A percentile compares a stretch with the other conserved stretches of the same genome.
Evolutionary conservation across 2,797 vertebrate genomes (phyloP).

Genomic region (Dallia pectoralis): DNA sequence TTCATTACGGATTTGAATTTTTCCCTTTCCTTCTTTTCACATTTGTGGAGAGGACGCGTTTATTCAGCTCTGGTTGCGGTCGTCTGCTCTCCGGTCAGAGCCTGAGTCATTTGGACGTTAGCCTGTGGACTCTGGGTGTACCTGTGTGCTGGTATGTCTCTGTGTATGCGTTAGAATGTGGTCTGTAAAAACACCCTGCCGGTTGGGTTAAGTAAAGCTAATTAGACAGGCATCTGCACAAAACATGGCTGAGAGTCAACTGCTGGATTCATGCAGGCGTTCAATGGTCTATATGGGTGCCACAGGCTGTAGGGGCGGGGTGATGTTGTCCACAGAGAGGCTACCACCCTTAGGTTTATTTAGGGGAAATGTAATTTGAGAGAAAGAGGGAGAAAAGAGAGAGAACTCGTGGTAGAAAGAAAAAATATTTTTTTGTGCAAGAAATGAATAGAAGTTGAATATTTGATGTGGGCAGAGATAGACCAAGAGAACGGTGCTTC

Average conservation of each 20-base stretch:
- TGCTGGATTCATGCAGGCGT: constrained; percentile 37
- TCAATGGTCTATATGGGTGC: constrained; percentile 51
- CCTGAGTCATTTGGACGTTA: constrained; percentile 16
- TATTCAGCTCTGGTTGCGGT: constrained; percentile 17
- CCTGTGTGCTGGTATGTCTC: constrained; percentile 20
- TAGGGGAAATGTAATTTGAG: neutral
- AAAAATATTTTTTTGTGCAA: neutral
- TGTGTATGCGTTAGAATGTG: constrained; percentile 15
- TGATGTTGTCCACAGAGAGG: neutral
- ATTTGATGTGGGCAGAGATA: neutral
- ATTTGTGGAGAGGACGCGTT: constrained; percentile 26
- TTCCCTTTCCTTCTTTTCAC: constrained; percentile 15
- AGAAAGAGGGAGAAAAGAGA: neutral
- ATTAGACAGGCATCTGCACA: constrained; percentile 49
- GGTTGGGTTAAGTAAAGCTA: constrained; percentile 53
- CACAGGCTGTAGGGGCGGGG: constrained; percentile 39
- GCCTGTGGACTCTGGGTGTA: constrained; percentile 7
- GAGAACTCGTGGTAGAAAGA: neutral
- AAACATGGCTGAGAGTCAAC: constrained; percentile 34
- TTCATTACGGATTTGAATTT: constrained; percentile 27
- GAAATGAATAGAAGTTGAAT: no score
- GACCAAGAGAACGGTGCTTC: neutral
- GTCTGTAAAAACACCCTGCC: constrained; percentile 32
- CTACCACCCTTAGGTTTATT: neutral
- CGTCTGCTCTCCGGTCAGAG: constrained; percentile 5